Evolutionary conservation across 2,113 vertebrate species (phyloP), one percentile per base, ranked within the genome.

Genomic region (Siniperca chuatsi): DNA sequence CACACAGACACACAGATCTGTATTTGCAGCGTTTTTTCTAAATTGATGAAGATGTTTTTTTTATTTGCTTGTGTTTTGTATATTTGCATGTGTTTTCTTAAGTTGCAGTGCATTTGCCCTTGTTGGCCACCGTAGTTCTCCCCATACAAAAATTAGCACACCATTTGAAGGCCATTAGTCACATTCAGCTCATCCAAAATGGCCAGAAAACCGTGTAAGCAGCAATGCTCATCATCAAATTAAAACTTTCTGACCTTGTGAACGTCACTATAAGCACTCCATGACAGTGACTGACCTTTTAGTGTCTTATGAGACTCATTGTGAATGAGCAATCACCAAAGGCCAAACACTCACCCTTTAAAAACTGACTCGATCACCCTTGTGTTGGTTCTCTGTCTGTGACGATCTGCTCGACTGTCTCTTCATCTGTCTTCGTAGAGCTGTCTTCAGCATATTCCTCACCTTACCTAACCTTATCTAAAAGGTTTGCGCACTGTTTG

Each of bases 161-260:
- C 44, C 37, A 16, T 42, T 64, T 69, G 33, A 80, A 82, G 81
- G 29, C 29, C 48, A 58, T 75, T 65, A 15, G 52, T 88, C 83
- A 74, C 25, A 37, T 58, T 81, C 46, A 61, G 62, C 42, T 81
- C 1, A 29, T 84, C 16, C 35, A 66, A 75, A 75, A 80, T 42
- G 68, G 60, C 46, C 8, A 67, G 18, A 74, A 81, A 85, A 81
- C 16, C 78, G 58, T 83, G 18, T 57, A 75, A 83, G 54, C 69
- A 13, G 48, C 21, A 9, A 66, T 79, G 82, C 29, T 44, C 62
- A 57, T 78, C 57, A 46, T 35, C 62, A 13, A 25, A 52, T 46
- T 21, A 68, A 29, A 72, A 79, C 73, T 20, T 67, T 68, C 29
- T 68, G 81, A 81, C 82, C 80, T 69, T 68, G 64, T 68, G 61